Evolutionary conservation across 2,113 vertebrate species (phyloP).

Genomic region (Boulengeromyrus knoepffleri): DNA sequence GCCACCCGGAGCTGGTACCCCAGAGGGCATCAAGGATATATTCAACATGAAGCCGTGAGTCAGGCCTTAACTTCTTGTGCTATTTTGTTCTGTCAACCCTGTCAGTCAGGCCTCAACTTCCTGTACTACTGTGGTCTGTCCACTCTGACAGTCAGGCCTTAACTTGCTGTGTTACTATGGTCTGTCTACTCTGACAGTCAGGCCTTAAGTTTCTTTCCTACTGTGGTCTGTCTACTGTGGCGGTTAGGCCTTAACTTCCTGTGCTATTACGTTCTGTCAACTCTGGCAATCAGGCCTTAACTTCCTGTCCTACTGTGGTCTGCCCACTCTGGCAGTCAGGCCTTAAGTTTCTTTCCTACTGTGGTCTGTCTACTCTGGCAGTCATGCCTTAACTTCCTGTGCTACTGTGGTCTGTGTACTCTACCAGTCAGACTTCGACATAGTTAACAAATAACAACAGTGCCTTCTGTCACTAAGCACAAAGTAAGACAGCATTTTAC

Average conservation of each 20-base stretch:
- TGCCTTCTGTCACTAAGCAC: background rate
- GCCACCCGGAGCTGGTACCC: constrained; percentile 76
- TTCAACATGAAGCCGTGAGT: constrained; percentile 99
- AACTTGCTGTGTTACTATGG: background rate
- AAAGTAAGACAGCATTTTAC: too few species aligned
- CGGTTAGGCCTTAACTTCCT: constrained; percentile 33
- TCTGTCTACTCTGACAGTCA: background rate
- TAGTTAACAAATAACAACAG: background rate
- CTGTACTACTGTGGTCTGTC: background rate
- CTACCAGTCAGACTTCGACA: background rate
- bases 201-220: background rate
- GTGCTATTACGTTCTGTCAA: background rate
- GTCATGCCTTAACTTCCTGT: background rate
- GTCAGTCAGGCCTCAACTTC: background rate
- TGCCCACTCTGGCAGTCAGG: background rate
- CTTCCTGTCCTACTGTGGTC: background rate
- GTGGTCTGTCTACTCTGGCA: background rate
- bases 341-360: background rate
- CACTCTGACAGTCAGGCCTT: constrained; percentile 33
- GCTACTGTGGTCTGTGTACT: background rate
- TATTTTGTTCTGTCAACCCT: background rate
- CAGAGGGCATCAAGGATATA: constrained; percentile 91
- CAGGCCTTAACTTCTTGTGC: background rate
- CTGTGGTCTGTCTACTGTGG: too few species aligned
- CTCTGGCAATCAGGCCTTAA: background rate